Evolutionary conservation across 2,113 vertebrate genomes (phyloP).

Genomic region (Balaeniceps rex): DNA sequence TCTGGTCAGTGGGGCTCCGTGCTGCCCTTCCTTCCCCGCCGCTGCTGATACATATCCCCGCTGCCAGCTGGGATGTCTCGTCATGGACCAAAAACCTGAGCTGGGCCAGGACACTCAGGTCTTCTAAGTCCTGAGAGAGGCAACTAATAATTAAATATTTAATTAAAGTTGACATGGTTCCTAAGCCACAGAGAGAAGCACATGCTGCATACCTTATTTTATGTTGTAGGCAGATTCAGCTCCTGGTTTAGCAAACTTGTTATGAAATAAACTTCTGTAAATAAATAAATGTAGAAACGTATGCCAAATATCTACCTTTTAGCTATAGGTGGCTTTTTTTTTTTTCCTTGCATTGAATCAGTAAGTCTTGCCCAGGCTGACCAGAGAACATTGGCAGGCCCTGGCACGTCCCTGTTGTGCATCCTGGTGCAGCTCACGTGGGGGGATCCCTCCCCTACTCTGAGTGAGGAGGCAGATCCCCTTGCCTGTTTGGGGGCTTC

Average conservation of each 20-base stretch:
- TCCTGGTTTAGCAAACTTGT: neutral
- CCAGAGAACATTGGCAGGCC: accelerated
- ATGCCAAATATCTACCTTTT: neutral
- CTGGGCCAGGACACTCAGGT: neutral
- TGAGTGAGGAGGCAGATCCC: accelerated
- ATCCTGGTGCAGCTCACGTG: accelerated
- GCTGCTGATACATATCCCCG: neutral
- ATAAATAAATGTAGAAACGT: neutral
- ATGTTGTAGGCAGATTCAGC: accelerated
- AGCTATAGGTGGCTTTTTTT: neutral
- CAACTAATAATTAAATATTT: neutral
- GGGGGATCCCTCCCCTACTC: neutral
- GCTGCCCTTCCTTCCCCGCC: neutral
- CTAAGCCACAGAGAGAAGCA: neutral
- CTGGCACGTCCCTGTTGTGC: accelerated
- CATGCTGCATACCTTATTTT: neutral
- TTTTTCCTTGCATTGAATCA: neutral
- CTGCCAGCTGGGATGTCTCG: neutral
- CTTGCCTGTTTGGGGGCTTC: neutral
- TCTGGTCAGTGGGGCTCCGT: neutral
- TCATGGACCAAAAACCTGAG: neutral
- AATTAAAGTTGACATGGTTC: neutral
- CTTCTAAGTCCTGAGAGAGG: neutral
- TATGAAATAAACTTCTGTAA: neutral
- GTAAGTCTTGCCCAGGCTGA: neutral